Evolutionary conservation across 23 tunicate genomes (phyloP).

Genomic region (Pegea sp.): DNA sequence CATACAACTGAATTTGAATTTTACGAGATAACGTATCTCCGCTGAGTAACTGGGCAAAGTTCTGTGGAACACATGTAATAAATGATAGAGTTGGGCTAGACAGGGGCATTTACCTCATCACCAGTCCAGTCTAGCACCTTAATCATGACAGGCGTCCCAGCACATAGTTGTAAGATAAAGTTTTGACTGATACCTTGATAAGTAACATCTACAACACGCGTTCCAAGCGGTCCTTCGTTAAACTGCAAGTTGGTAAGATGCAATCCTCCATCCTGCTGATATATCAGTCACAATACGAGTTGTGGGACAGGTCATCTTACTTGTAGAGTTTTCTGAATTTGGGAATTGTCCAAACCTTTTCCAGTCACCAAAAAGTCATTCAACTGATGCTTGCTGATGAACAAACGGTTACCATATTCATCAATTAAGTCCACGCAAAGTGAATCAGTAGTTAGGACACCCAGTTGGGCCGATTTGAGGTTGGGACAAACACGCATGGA

Average conservation of each 20-base stretch:
- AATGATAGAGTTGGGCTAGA: neutral
- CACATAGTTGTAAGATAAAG: slow-evolving; percentile 20
- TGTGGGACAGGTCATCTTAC: slow-evolving; percentile 9
- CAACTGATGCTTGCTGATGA: slow-evolving; percentile 22
- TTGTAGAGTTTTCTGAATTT: slow-evolving; percentile 34
- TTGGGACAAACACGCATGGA: too few species aligned
- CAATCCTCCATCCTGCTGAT: neutral
- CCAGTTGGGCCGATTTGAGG: slow-evolving; percentile 24
- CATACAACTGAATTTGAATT: slow-evolving; percentile 43
- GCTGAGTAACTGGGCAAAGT: slow-evolving; percentile 9
- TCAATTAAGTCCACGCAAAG: slow-evolving; percentile 40
- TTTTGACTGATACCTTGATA: slow-evolving; percentile 38
- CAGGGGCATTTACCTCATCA: slow-evolving; percentile 16
- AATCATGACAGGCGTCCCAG: slow-evolving; percentile 70
- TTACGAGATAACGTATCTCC: slow-evolving; percentile 31
- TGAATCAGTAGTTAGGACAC: slow-evolving; percentile 25
- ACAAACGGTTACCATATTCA: slow-evolving; percentile 40
- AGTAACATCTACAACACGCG: slow-evolving; percentile 20
- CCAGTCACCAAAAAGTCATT: slow-evolving; percentile 13
- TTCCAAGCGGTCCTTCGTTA: slow-evolving; percentile 71
- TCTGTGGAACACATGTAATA: neutral
- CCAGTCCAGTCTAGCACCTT: slow-evolving; percentile 29
- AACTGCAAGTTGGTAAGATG: slow-evolving; percentile 38
- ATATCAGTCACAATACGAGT: too few species aligned
- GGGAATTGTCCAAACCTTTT: slow-evolving; percentile 43